Conservation (phyloP, 2,113 vertebrate genomes). For the Zapornia atra region DNA sequence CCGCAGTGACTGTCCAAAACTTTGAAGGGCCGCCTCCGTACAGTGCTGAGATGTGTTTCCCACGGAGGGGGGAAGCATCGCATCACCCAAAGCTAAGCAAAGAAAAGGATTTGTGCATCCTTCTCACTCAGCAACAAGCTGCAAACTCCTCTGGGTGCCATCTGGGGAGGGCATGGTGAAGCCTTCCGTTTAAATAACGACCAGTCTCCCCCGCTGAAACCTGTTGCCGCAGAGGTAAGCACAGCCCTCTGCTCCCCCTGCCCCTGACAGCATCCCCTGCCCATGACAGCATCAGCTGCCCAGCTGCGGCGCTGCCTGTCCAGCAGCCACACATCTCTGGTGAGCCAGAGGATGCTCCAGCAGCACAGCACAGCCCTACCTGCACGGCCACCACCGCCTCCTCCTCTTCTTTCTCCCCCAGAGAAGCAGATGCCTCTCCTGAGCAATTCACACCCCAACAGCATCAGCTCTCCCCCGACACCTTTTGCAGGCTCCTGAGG, state of each 20-base stretch:
- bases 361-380: background rate
- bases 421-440: background rate
- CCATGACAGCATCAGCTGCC: background rate
- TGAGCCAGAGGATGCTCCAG: background rate
- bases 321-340: rapidly evolving
- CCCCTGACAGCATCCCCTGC: background rate
- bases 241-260: background rate
- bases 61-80: rapidly evolving
- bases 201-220: background rate
- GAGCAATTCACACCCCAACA: background rate
- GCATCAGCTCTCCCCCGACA: background rate
- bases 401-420: background rate
- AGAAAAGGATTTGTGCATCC: background rate
- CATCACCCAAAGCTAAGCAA: background rate
- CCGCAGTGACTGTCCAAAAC: background rate
- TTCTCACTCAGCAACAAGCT: background rate
- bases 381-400: background rate
- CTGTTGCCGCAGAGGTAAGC: background rate
- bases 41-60: background rate
- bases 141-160: background rate
- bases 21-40: background rate
- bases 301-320: background rate
- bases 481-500: background rate
- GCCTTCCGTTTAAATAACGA: background rate
- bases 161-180: background rate